Conservation (phyloP, 2,797 vertebrate genomes). For the Diplodus puntazzo region DNA sequence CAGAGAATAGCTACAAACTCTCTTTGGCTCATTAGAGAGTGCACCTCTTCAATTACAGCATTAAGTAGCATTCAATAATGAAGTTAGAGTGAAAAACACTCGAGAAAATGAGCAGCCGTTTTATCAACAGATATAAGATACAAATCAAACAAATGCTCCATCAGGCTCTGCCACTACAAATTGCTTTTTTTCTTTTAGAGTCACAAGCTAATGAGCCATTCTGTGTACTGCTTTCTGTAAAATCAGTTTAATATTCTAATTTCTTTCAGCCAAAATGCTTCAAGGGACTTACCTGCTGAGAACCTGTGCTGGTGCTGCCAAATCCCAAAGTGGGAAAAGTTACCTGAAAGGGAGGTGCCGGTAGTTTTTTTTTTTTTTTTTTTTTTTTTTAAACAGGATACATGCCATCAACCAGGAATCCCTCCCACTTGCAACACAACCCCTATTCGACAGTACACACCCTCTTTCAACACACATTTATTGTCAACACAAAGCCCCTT, state of each 20-base stretch:
- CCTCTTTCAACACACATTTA: slow-evolving; percentile 36
- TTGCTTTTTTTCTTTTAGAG: slow-evolving; percentile 13
- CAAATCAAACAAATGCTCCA: slow-evolving; percentile 68
- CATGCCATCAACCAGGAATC: background rate
- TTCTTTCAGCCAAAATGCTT: background rate
- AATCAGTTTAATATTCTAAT: background rate
- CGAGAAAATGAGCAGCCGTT: slow-evolving; percentile 50
- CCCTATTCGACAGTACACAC: slow-evolving; percentile 24
- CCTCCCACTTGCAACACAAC: slow-evolving; percentile 54
- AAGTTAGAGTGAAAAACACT: slow-evolving; percentile 52
- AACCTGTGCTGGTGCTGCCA: slow-evolving; percentile 17
- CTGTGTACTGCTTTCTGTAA: background rate
- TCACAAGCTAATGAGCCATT: slow-evolving; percentile 34
- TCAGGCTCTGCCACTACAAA: slow-evolving; percentile 40
- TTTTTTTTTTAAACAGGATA: background rate
- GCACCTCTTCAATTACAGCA: slow-evolving; percentile 65
- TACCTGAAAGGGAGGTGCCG: slow-evolving; percentile 40
- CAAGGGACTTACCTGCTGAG: slow-evolving; percentile 63
- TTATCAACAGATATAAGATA: slow-evolving; percentile 51
- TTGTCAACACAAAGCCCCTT: background rate
- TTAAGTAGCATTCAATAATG: slow-evolving; percentile 56
- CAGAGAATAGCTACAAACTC: slow-evolving; percentile 49
- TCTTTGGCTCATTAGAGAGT: slow-evolving; percentile 58
- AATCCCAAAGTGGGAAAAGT: slow-evolving; percentile 43
- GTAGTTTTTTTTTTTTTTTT: background rate